These are phyloP conservation scores for Serranus cabrilla DNA, from an alignment of 2,797 vertebrate species.

Conservation along the genomic window DNA sequence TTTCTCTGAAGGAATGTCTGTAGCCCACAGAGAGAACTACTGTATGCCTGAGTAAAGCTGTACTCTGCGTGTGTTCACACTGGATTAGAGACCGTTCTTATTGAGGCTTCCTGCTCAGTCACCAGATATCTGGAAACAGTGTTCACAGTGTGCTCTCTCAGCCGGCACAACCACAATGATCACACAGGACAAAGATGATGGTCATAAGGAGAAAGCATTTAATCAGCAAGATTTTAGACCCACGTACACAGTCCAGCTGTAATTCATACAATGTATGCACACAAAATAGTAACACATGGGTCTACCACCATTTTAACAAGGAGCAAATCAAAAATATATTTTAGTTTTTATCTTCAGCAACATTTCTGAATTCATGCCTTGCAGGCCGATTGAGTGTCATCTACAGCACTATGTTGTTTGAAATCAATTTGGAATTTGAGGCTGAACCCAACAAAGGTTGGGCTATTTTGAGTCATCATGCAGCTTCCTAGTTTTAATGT, in stretches of 20 bases:
- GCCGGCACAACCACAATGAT: background rate
- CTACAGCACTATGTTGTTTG: background rate
- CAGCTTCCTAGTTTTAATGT: constrained; percentile 48
- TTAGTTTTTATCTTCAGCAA: constrained; percentile 34
- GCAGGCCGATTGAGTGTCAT: constrained; percentile 7
- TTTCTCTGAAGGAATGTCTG: no score
- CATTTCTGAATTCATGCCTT: constrained; percentile 40
- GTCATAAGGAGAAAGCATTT: constrained; percentile 54
- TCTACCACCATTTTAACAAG: constrained; percentile 42
- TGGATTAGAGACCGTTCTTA: background rate
- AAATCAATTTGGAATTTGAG: constrained; percentile 20
- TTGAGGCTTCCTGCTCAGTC: no score
- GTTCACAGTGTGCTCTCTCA: background rate
- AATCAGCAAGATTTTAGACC: constrained; percentile 54
- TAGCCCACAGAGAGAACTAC: background rate
- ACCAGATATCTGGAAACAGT: background rate
- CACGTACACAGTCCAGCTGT: constrained; percentile 59
- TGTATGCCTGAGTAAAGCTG: no score
- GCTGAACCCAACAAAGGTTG: constrained; percentile 4
- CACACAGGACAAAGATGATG: background rate
- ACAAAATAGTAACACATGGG: constrained; percentile 46
- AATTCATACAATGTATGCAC: constrained; percentile 42
- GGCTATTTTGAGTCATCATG: constrained; percentile 52
- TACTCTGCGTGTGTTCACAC: background rate
- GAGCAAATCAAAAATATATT: constrained; percentile 29